Base-by-base conservation (phyloP, 2,797 vertebrate genomes). In the Silurus aristotelis region DNA sequence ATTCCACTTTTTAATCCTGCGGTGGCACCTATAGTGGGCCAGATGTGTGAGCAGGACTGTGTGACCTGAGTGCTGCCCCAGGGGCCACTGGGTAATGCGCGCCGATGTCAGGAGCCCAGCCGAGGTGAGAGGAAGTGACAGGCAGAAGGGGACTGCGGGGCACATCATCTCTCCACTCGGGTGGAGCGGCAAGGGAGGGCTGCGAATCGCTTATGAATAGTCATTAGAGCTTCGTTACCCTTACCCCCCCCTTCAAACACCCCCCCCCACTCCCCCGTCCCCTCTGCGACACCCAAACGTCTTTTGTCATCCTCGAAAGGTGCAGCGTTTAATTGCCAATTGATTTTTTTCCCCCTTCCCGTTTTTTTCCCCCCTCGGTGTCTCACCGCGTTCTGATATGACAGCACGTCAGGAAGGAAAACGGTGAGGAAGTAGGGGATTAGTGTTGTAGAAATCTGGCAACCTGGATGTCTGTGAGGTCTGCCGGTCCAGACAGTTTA, bases 291-390 rank as follows among this genome's bases (percentile, higher is more conserved):
- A 96, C 97, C 85, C 97, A 97, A 98, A 98, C 96, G 96, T 95
- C 97, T 97, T 97, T 97, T 97, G 97, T 98, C 98, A 97, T 97
- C 96, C 95, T 97, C 96, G 96, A 96, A 98, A 99, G 97, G 97
- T 98, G 96, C 97, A 98, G 98, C 97, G 96, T 98, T 98, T 99
- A 98, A 99, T 99, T 99, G 97, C 97, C 98, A 97, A 98, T 98
- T 98, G 97, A 99, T 98, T 97, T 97, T 96, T 91, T 90, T 61
- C 20, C 4, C 48, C 25, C 25, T 67, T 17, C 19, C 56, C 3
- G 56, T 58, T 17, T 58, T 13, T 95, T 94, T 85, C 60, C 70
- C 55, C 55, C 31, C 75, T 85, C 77, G 22, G 56, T 73, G 85
- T 82, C 81, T 84, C 63, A 84, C 87, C 87, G 83, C 84, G 58